Evolutionary conservation across 2,888 invertebrate species (phyloP).

Genomic region (Thumatha senex): DNA sequence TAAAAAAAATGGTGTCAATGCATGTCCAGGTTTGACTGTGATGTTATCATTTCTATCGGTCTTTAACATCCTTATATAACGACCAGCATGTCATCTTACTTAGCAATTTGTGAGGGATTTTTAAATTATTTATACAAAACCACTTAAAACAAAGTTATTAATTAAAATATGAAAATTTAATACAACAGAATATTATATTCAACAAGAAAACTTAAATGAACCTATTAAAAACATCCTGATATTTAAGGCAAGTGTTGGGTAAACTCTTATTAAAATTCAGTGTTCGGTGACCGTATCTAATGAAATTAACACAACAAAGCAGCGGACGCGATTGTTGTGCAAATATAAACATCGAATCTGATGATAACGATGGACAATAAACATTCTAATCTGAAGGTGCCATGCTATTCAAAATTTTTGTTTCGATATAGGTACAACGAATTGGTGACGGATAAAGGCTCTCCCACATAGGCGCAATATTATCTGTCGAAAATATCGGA

Average conservation of each 20-base stretch:
- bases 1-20: too few relatives aligned
- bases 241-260: slow-evolving; percentile 35
- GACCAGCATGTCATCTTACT: too few relatives aligned
- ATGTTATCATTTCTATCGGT: too few relatives aligned
- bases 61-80: too few relatives aligned
- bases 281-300: slow-evolving; percentile 65
- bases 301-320: slow-evolving; percentile 81
- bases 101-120: too few relatives aligned
- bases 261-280: slow-evolving; percentile 71
- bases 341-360: slow-evolving; percentile 76
- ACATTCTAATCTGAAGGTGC: slow-evolving; percentile 38
- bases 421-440: not conserved
- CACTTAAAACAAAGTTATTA: not conserved
- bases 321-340: slow-evolving; percentile 63
- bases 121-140: not conserved
- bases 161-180: not conserved
- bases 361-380: slow-evolving; percentile 55
- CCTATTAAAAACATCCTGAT: not conserved
- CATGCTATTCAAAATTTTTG: slow-evolving; percentile 29
- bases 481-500: too few relatives aligned
- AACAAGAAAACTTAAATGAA: slow-evolving; percentile 29
- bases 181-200: slow-evolving; percentile 24
- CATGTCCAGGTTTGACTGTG: too few relatives aligned
- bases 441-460: not conserved
- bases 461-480: too few relatives aligned